phyloP scores from a whole-genome alignment of 2,113 vertebrate species.

The Pelodiscus sinensis region DNA sequence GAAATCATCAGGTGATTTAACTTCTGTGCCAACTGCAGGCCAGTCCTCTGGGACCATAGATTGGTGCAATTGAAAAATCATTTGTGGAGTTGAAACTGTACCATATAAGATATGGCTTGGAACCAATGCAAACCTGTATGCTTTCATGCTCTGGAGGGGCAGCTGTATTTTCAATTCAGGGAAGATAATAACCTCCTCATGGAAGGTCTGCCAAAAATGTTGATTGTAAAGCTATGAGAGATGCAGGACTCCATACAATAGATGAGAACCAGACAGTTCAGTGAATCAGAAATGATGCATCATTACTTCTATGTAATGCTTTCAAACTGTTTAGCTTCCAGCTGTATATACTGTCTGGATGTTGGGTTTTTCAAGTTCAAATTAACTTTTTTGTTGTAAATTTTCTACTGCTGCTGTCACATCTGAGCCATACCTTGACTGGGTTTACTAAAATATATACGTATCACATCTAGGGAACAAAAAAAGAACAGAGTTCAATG shows the following conservation, averaged over 20 bases:
- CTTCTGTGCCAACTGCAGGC: slow-evolving; percentile 47
- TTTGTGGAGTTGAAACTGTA: slow-evolving; percentile 25
- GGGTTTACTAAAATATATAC: neutral
- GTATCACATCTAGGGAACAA: neutral
- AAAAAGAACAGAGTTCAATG: neutral
- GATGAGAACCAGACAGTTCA: slow-evolving; percentile 28
- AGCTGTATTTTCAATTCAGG: slow-evolving; percentile 48
- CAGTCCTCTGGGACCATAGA: slow-evolving; percentile 35
- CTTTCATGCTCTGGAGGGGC: slow-evolving; percentile 60
- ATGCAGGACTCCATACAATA: slow-evolving; percentile 11
- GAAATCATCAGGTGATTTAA: slow-evolving; percentile 16
- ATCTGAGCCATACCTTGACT: neutral
- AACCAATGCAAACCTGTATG: slow-evolving; percentile 59
- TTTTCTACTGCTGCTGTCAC: neutral
- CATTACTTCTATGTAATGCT: neutral
- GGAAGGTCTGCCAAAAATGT: slow-evolving; percentile 37
- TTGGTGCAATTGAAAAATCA: slow-evolving; percentile 31
- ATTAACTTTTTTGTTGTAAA: neutral
- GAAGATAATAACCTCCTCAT: slow-evolving; percentile 53
- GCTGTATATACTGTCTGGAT: neutral
- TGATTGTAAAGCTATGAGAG: neutral
- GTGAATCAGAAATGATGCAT: neutral
- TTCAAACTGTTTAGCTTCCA: neutral
- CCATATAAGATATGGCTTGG: neutral
- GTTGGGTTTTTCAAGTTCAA: neutral